These are phyloP conservation scores for Anastrepha ludens DNA, from an alignment of 1,140 invertebrate species.

Conservation along the genomic window DNA sequence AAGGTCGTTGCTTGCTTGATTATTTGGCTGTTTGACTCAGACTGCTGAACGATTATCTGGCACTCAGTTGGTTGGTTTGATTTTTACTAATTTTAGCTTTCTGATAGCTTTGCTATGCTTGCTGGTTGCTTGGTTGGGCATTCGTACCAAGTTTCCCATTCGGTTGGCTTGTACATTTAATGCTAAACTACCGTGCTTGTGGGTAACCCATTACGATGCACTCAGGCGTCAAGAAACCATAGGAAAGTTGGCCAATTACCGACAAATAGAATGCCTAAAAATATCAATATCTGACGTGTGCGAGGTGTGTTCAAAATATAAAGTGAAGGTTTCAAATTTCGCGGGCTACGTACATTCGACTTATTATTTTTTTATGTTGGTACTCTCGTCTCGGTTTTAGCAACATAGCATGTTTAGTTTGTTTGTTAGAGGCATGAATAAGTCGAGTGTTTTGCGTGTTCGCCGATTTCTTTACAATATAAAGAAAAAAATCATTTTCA, in stretches of 20 bases:
- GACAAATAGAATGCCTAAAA: background rate
- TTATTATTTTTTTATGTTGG: too few relatives aligned
- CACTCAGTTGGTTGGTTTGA: background rate
- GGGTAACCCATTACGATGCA: background rate
- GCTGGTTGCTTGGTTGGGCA: conserved; percentile 12
- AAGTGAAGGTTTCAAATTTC: too few relatives aligned
- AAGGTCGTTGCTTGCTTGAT: background rate
- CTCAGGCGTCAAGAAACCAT: background rate
- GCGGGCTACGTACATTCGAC: too few relatives aligned
- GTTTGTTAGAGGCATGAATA: too few relatives aligned
- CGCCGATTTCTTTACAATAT: too few relatives aligned
- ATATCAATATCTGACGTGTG: background rate
- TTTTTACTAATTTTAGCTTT: background rate
- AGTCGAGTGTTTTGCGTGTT: too few relatives aligned
- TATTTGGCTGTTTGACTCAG: background rate
- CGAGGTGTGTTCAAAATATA: too few relatives aligned
- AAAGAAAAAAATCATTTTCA: too few relatives aligned
- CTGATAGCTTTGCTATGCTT: background rate
- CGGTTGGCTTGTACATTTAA: background rate
- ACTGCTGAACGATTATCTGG: background rate
- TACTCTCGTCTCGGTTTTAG: too few relatives aligned
- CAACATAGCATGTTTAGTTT: too few relatives aligned
- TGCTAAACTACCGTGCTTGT: background rate
- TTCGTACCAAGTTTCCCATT: background rate
- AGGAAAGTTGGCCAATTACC: background rate